Conservation (phyloP, 2,888 invertebrate genomes). For the Amblyjoppa proteus region DNA sequence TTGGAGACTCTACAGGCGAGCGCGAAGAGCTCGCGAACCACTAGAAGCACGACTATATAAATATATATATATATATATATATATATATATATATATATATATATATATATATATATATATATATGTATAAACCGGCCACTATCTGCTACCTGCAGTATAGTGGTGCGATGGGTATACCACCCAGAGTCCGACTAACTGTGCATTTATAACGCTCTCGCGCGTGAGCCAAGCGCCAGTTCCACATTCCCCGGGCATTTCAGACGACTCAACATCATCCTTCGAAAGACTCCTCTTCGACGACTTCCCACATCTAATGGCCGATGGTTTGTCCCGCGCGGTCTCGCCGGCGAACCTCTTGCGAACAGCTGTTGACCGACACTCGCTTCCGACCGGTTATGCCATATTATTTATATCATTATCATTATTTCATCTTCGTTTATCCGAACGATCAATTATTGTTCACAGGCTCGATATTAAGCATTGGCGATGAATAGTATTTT, state of each 20-base stretch:
- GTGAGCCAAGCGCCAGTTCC: constrained; percentile 49
- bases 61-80: background rate
- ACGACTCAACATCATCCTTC: constrained; percentile 53
- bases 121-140: constrained; percentile 31
- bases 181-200: constrained; percentile 67
- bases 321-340: constrained; percentile 10
- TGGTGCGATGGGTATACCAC: constrained; percentile 46
- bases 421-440: background rate
- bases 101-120: background rate
- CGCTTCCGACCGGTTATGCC: constrained; percentile 6
- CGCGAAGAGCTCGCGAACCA: too few species aligned
- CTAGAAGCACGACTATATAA: too few species aligned
- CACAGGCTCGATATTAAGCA: constrained; percentile 1
- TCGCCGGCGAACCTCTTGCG: background rate
- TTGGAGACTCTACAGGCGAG: too few species aligned
- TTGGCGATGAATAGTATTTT: background rate
- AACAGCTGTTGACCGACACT: constrained; percentile 45
- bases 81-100: background rate
- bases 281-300: constrained; percentile 24
- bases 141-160: constrained; percentile 25
- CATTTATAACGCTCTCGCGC: constrained; percentile 65
- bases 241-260: constrained; percentile 62
- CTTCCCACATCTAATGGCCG: constrained; percentile 33
- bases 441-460: constrained; percentile 47
- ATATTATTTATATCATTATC: background rate